Evolutionary conservation across 2,888 invertebrate genomes (phyloP).

Genomic region (Hirtodrosophila histrioides): DNA sequence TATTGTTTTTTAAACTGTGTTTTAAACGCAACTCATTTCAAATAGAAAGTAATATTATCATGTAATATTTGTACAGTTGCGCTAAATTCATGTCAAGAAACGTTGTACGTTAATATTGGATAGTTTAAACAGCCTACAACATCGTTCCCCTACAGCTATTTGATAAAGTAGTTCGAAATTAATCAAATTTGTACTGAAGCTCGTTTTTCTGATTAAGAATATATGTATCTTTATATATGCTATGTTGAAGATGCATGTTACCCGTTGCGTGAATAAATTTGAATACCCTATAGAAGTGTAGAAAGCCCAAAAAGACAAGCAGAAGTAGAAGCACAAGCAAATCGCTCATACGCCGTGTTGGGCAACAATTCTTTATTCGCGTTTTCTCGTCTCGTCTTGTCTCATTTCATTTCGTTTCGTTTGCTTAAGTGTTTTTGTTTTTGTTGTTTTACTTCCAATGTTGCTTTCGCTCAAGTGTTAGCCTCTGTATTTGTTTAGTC

Average conservation of each 20-base stretch:
- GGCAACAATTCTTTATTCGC: slow-evolving; percentile 42
- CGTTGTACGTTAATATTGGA: too few species aligned
- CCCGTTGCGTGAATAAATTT: too few species aligned
- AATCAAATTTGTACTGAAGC: too few species aligned
- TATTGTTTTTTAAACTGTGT: too few species aligned
- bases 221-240: neutral
- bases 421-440: slow-evolving; percentile 69
- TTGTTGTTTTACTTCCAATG: slow-evolving; percentile 28
- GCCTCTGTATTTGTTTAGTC: slow-evolving; percentile 54
- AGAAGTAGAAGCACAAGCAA: slow-evolving; percentile 19
- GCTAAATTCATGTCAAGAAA: too few species aligned
- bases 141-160: too few species aligned
- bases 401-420: slow-evolving; percentile 45
- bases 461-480: slow-evolving; percentile 45
- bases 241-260: neutral
- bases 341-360: slow-evolving; percentile 60
- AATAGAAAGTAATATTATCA: too few species aligned
- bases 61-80: too few species aligned
- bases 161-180: too few species aligned
- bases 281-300: slow-evolving; percentile 5
- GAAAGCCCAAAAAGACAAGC: slow-evolving; percentile 28
- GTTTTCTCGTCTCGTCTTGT: slow-evolving; percentile 33
- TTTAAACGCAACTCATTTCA: too few species aligned
- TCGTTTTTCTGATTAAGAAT: too few species aligned
- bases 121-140: too few species aligned